These are phyloP conservation scores for Tragopan temminckii DNA, from an alignment of 2,797 vertebrate species.

Conservation along the genomic window DNA sequence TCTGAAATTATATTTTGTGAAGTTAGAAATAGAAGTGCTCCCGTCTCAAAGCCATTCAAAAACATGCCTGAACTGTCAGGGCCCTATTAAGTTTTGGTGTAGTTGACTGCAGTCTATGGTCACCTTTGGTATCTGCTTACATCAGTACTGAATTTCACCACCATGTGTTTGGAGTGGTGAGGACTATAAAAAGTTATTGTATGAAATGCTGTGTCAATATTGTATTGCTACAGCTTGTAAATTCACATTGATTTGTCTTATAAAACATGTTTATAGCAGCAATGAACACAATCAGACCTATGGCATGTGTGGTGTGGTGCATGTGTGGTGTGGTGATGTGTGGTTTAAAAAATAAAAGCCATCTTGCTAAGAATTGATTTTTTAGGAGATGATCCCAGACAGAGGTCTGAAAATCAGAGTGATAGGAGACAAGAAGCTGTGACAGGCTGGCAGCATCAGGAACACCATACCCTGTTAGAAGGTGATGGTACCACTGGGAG, in stretches of 20 bases:
- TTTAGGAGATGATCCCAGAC: conserved; percentile 51
- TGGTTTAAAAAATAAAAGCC: neutral
- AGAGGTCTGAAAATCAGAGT: conserved; percentile 50
- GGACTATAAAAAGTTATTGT: conserved; percentile 32
- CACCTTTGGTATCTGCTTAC: neutral
- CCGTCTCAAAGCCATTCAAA: conserved; percentile 21
- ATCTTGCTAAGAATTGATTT: conserved; percentile 53
- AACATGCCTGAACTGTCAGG: neutral
- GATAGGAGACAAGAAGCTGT: conserved; percentile 46
- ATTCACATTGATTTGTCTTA: neutral
- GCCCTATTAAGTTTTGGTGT: neutral
- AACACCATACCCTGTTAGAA: conserved; percentile 35
- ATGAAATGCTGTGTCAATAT: neutral
- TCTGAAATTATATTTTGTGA: neutral
- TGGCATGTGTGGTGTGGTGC: neutral
- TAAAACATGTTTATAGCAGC: conserved; percentile 40
- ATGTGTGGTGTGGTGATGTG: neutral
- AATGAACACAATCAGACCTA: conserved; percentile 4
- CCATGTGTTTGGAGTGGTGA: neutral
- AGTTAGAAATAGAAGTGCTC: conserved; percentile 28
- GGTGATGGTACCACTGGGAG: conserved; percentile 46
- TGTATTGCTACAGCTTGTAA: neutral
- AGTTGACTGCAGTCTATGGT: neutral
- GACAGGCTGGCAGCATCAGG: conserved; percentile 38
- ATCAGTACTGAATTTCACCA: neutral